Percentiles rank a stretch among this genome's conserved stretches.
phyloP scores from a whole-genome alignment of 2,113 vertebrate species.

The Leucopsar rothschildi region DNA sequence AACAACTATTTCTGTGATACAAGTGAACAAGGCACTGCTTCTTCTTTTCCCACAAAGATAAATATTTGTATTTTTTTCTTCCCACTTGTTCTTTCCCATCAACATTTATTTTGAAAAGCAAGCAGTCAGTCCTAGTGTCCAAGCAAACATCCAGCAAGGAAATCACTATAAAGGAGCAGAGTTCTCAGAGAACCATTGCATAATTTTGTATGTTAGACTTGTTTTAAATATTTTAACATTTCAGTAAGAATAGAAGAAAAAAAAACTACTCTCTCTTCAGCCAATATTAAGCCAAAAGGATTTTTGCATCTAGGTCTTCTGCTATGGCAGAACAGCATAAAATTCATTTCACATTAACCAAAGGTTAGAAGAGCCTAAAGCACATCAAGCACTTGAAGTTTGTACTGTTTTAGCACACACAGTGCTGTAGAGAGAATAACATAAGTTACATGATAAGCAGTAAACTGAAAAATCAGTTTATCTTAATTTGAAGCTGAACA shows the following conservation, averaged over 20 bases:
- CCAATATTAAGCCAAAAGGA: not conserved
- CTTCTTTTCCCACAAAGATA: not conserved
- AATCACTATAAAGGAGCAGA: not conserved
- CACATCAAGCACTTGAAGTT: not conserved
- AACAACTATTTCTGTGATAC: not conserved
- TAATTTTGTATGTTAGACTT: not conserved
- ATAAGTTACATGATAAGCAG: not conserved
- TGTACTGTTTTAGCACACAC: not conserved
- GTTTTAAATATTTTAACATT: not conserved
- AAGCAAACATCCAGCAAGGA: not conserved
- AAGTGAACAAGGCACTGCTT: not conserved
- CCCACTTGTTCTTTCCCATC: not conserved
- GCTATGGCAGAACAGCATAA: not conserved
- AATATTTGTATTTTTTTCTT: not conserved
- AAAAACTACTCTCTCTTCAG: not conserved
- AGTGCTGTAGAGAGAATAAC: not conserved
- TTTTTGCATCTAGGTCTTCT: not conserved
- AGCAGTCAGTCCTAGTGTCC: not conserved
- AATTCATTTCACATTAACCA: not conserved
- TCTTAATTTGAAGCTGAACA: not conserved
- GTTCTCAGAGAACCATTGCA: not conserved
- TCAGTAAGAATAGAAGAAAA: not conserved
- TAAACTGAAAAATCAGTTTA: not conserved
- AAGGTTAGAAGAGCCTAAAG: not conserved
- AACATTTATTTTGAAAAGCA: not conserved